Percentiles rank a stretch among this genome's conserved stretches.
These are phyloP conservation scores for Azorinus chamasolen DNA, from an alignment of 2,888 invertebrate genomes.

Conservation along the genomic window DNA sequence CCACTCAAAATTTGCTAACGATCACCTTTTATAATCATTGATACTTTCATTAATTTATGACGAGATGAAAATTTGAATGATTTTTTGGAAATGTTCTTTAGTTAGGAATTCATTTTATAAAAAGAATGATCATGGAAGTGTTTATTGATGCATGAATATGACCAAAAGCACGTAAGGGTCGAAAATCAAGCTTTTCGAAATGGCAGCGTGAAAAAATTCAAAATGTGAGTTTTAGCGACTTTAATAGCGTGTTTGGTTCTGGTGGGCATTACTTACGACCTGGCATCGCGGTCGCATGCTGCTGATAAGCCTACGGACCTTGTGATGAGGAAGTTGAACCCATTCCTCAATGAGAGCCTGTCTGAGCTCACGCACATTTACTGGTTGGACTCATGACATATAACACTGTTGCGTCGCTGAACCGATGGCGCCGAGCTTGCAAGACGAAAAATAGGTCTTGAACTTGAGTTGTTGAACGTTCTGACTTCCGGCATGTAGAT, in stretches of 20 bases:
- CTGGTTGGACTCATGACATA: no score
- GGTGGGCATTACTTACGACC: background rate
- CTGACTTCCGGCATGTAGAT: no score
- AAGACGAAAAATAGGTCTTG: no score
- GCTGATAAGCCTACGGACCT: background rate
- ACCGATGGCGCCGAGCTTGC: no score
- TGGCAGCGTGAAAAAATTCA: no score
- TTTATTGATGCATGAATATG: slow-evolving; percentile 4
- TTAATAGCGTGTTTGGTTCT: no score
- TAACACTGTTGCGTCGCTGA: no score
- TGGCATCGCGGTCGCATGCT: background rate
- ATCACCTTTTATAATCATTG: background rate
- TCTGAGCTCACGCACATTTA: no score
- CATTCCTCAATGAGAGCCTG: no score
- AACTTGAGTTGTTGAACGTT: no score
- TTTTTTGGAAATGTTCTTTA: slow-evolving; percentile 1
- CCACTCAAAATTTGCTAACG: background rate
- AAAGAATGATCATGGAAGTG: background rate
- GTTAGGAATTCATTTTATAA: slow-evolving; percentile 1
- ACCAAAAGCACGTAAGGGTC: slow-evolving; percentile 4
- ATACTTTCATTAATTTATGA: background rate
- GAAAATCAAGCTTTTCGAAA: background rate
- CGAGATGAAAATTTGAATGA: background rate
- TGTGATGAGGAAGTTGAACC: background rate
- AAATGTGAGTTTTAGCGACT: no score